Percentiles rank a stretch among this genome's conserved stretches.
Evolutionary conservation across 2,113 vertebrate genomes (phyloP).

Genomic region (Crypturellus undulatus): DNA sequence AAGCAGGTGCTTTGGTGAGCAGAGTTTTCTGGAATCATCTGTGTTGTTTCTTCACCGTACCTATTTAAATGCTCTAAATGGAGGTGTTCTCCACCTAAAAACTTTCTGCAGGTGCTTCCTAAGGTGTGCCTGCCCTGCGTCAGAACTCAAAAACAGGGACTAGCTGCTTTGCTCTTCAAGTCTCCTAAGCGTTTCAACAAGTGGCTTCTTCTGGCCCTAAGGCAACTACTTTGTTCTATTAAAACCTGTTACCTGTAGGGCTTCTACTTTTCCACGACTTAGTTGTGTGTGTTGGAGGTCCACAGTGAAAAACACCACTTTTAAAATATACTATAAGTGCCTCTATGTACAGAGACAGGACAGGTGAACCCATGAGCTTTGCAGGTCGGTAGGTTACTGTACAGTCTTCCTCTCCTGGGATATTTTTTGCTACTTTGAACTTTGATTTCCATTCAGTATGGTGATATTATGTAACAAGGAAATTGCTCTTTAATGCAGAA

Average conservation of each 20-base stretch:
- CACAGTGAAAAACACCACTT: not conserved
- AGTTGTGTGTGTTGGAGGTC: fast-evolving
- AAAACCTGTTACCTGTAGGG: not conserved
- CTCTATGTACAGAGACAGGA: not conserved
- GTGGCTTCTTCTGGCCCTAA: not conserved
- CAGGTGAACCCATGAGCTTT: not conserved
- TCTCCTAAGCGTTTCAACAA: too few relatives aligned
- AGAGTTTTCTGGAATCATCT: not conserved
- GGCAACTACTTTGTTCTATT: not conserved
- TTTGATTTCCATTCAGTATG: not conserved
- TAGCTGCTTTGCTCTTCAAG: too few relatives aligned
- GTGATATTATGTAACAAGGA: not conserved
- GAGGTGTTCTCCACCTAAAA: not conserved
- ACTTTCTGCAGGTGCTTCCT: not conserved
- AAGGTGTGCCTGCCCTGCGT: not conserved
- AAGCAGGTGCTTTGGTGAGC: not conserved
- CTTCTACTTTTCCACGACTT: not conserved
- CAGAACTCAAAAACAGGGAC: not conserved
- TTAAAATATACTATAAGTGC: not conserved
- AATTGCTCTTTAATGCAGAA: not conserved
- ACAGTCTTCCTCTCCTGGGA: not conserved
- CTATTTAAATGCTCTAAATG: not conserved
- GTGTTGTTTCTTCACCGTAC: not conserved
- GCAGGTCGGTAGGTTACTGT: not conserved
- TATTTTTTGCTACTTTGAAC: not conserved